phyloP scores from a whole-genome alignment of 2,797 vertebrate species.

The Dromococcyx pavoninus region DNA sequence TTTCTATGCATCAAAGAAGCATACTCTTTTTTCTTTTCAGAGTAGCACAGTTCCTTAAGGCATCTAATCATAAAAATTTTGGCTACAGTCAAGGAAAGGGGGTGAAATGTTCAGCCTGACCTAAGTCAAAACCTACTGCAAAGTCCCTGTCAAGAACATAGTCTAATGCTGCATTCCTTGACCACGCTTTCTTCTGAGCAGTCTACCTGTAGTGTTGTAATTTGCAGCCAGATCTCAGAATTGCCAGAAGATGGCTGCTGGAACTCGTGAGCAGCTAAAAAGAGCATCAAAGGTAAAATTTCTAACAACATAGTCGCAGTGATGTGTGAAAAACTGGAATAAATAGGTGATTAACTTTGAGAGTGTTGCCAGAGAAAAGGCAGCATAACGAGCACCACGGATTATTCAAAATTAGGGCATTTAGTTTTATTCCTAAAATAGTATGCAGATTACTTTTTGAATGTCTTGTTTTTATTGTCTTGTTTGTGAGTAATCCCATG shows the following conservation, averaged over 20 bases:
- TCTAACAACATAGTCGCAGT: not conserved
- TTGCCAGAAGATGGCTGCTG: not conserved
- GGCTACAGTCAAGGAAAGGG: not conserved
- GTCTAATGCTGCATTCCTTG: not conserved
- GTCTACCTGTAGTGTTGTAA: not conserved
- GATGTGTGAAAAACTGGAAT: constrained; percentile 19
- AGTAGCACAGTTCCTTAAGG: not conserved
- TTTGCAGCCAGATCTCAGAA: not conserved
- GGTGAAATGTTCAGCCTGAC: not conserved
- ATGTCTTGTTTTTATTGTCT: constrained; percentile 10
- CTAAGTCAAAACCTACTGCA: not conserved
- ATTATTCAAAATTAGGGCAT: constrained; percentile 19
- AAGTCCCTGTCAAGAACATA: not conserved
- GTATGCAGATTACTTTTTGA: constrained; percentile 18
- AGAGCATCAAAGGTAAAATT: constrained; percentile 3
- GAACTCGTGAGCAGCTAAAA: constrained; percentile 23
- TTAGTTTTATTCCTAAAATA: constrained; percentile 1
- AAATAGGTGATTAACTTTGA: constrained; percentile 35
- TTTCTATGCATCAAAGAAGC: not conserved
- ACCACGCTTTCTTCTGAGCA: not conserved
- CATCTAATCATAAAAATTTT: constrained; percentile 2
- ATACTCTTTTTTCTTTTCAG: not conserved
- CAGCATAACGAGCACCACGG: not conserved
- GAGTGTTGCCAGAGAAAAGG: constrained; percentile 24
- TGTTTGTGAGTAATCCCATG: not conserved